phyloP scores from a whole-genome alignment of 2,888 invertebrate genomes.

The Philaethria dido region DNA sequence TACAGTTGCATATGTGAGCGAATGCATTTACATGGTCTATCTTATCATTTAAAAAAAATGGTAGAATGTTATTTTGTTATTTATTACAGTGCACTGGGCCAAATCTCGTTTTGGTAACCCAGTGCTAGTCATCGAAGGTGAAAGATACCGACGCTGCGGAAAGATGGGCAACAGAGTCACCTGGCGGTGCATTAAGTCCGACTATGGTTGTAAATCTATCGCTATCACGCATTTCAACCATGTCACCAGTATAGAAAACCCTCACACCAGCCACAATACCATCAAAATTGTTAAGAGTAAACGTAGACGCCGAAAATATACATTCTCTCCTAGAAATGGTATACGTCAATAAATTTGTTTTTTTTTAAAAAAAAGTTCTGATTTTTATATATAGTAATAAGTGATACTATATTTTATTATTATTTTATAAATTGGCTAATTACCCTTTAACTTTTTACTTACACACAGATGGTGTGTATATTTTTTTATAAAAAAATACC shows the following conservation, averaged over 20 bases:
- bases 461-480: no score
- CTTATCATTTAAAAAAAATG: not conserved
- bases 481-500: not conserved
- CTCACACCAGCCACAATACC: constrained; percentile 56
- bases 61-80: constrained; percentile 49
- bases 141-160: constrained; percentile 61
- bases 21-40: not conserved
- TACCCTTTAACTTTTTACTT: no score
- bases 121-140: constrained; percentile 63
- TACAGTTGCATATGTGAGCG: no score
- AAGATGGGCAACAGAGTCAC: constrained; percentile 48
- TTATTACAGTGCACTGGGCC: constrained; percentile 69
- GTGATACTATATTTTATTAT: not conserved
- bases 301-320: constrained; percentile 19
- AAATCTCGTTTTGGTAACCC: constrained; percentile 69
- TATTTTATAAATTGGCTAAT: not conserved
- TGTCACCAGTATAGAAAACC: constrained; percentile 56
- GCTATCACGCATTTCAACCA: constrained; percentile 57
- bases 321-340: constrained; percentile 13
- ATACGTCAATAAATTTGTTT: constrained; percentile 6
- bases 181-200: constrained; percentile 75
- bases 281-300: constrained; percentile 15
- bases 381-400: no score
- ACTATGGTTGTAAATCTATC: constrained; percentile 66
- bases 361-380: no score